Evolutionary conservation across 2,888 invertebrate genomes (phyloP), one percentile per base, ranked within the genome.

Genomic region (Venustoraphidia nigricollis): DNA sequence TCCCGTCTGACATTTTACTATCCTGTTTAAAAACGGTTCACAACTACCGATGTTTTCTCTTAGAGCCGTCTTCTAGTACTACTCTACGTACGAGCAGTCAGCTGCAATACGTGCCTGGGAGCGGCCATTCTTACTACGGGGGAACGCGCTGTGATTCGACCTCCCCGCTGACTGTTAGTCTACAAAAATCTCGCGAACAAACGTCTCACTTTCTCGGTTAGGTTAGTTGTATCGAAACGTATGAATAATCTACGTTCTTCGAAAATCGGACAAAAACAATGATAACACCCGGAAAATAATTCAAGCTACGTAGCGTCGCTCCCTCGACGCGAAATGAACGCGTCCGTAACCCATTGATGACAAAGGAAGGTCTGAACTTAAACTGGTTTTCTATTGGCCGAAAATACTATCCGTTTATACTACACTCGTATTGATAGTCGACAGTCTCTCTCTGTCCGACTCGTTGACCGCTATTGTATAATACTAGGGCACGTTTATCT

Each of bases 341-440:
- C 69, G 71, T 67, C 77, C 74, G 71, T 72, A 70, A 72, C 74
- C 75, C 77, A 78, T 78, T 78, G 77, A 78, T 78, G 77, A 77
- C 77, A 77, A 76, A 77, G 77, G 76, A 75, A 75, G 75, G 75
- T 72, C 72, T 71, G 70, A 69, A 62, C 60, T 58, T 63, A 66
- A 70, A 71, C 70, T 70, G 69, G 68, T 64, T 65, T 70, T 69
- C 71, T 73, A 78, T 77, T 77, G 78, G 78, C 69, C 70, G 65
- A 66, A 50, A 51, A 43, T 44, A 40, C 50, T 45, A 47, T 48
- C 47, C 51, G 48, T 46, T 51, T 47, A 47, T 50, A 51, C 56
- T 57, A 56, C 55, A 55, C 56, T 58, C 60, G 62, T 56, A 60
- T 61, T 60, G 58, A 62, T 63, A 64, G 63, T 62, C 60, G 61